Evolutionary conservation across 2,113 vertebrate species (phyloP).

Genomic region (Delphinapterus leucas): DNA sequence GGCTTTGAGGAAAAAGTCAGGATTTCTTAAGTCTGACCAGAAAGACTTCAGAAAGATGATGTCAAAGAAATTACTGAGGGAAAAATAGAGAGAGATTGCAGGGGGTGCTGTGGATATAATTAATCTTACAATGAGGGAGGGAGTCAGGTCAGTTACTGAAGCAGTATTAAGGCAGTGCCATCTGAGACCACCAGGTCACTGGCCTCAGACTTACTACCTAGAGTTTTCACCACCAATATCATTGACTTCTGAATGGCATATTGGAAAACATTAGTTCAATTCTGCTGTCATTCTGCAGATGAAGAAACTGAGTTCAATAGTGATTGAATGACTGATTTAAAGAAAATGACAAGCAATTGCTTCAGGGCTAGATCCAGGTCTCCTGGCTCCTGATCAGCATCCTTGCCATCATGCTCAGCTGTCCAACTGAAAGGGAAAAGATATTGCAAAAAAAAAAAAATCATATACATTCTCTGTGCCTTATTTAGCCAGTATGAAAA

Average conservation of each 20-base stretch:
- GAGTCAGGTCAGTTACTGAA: not conserved
- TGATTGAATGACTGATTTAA: not conserved
- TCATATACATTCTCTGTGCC: not conserved
- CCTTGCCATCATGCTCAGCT: not conserved
- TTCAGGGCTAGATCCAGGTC: not conserved
- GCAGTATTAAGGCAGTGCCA: not conserved
- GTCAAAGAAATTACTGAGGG: not conserved
- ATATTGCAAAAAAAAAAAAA: not conserved
- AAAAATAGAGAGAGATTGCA: not conserved
- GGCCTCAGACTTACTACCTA: not conserved
- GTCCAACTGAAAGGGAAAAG: not conserved
- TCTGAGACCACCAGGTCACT: not conserved
- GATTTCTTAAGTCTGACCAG: not conserved
- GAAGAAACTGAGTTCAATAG: slow-evolving; percentile 13
- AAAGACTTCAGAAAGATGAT: not conserved
- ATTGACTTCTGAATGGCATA: not conserved
- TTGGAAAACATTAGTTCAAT: not conserved
- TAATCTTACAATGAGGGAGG: not conserved
- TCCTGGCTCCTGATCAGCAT: not conserved
- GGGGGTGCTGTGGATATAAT: not conserved
- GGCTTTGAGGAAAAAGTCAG: not conserved
- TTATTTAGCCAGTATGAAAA: not conserved
- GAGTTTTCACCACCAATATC: not conserved
- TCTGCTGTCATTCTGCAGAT: not conserved
- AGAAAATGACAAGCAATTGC: not conserved